Conservation (phyloP, 1,140 invertebrate genomes). For the Sarcophaga bullata region DNA sequence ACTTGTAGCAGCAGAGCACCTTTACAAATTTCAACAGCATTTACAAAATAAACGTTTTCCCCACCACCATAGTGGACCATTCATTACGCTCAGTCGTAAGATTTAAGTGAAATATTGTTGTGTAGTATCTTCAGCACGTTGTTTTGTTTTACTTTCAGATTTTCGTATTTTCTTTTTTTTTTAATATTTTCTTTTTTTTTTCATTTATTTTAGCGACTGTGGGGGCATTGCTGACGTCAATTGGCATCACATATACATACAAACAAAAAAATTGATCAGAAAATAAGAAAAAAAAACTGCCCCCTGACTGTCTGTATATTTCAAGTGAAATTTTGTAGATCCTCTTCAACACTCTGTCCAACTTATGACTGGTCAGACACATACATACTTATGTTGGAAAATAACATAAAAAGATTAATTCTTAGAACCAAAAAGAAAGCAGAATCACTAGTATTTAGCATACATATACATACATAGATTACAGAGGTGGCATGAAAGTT, state of each 20-base stretch:
- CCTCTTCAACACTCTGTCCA: neutral
- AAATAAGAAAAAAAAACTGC: constrained; percentile 7
- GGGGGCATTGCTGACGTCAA: constrained; percentile 65
- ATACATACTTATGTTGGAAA: too few species aligned
- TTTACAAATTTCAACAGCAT: neutral
- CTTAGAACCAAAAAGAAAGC: neutral
- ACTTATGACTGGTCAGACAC: neutral
- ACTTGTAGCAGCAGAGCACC: neutral
- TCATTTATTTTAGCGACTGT: constrained; percentile 47
- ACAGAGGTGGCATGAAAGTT: too few species aligned
- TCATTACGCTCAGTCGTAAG: neutral
- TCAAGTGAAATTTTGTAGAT: neutral
- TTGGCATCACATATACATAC: constrained; percentile 55
- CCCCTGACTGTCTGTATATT: constrained; percentile 1
- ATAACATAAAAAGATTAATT: neutral
- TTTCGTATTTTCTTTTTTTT: neutral
- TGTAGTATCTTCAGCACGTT: neutral
- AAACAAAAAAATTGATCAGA: constrained; percentile 47
- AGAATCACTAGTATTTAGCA: neutral
- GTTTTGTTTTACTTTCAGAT: neutral
- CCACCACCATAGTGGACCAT: too few species aligned
- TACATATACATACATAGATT: too few species aligned
- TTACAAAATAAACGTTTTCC: too few species aligned
- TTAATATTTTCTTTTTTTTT: neutral
- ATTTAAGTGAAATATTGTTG: neutral